Base-by-base conservation (phyloP, 2,888 invertebrate species). In the Aradus depressus region DNA sequence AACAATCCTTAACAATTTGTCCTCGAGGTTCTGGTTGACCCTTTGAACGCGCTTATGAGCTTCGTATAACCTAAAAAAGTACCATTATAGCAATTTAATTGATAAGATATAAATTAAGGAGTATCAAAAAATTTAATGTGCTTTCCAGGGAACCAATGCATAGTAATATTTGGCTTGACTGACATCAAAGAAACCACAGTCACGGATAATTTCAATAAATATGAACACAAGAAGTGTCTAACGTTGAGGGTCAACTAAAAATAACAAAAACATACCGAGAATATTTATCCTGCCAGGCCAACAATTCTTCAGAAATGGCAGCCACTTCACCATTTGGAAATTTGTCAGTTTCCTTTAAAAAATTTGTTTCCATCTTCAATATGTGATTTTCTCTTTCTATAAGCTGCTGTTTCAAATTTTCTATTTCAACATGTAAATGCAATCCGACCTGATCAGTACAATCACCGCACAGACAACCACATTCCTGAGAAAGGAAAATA, bases 21-120 rank as follows among this genome's bases (percentile, higher is more conserved):
- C 95, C 72, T 95, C 95, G 61, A 95, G 74, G 61, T 84, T 86
- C 73, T 93, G 92, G 70, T 95, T 95, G 35, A 95, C 81, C 70
- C 87, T 89, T 69, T 93, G 93, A 52, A 95, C 82, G 64, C 90
- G 79, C 66, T 89, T 88, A 65, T 95, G 91, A 50, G 91, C 90
- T 65, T 95, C 93, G 70, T 87, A 82, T 60, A 95, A 75, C 63
- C 93, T 86, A 65, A 59, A 70, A 67, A 45, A 45, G n/a, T n/a
- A n/a, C n/a, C n/a, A n/a, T n/a, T n/a, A n/a, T n/a, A n/a, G n/a
- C n/a, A n/a, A n/a, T n/a, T n/a, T n/a, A n/a, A n/a, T n/a, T n/a
- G n/a, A n/a, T n/a, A n/a, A n/a, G n/a, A n/a, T n/a, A n/a, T n/a
- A n/a, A n/a, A n/a, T n/a, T n/a, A n/a, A n/a, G n/a, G n/a, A n/a